phyloP scores from a whole-genome alignment of 2,797 vertebrate genomes.

The Sebastiscus albofasciatus region DNA sequence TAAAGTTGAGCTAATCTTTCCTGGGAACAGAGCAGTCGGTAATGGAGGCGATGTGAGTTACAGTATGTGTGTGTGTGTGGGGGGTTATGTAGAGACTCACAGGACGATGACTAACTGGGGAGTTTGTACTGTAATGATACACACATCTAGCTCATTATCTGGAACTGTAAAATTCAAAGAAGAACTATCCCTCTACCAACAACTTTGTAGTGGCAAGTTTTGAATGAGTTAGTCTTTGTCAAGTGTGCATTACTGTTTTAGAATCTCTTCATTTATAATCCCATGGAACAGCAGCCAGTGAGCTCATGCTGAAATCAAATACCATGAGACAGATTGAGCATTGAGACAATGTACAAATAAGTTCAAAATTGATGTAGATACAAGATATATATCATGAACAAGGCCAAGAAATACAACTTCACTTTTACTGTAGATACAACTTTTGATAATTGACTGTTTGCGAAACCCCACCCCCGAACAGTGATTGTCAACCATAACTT shows the following conservation, averaged over 20 bases:
- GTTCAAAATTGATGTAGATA: neutral
- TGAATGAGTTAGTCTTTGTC: conserved; percentile 33
- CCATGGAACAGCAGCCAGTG: neutral
- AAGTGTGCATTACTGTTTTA: conserved; percentile 32
- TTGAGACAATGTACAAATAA: neutral
- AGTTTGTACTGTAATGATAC: conserved; percentile 46
- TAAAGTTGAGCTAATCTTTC: conserved; percentile 70
- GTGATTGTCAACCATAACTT: neutral
- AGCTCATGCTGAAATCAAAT: neutral
- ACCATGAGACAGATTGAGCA: neutral
- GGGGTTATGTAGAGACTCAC: neutral
- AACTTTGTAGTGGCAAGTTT: conserved; percentile 28
- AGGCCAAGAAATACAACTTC: neutral
- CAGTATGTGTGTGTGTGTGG: conserved; percentile 11
- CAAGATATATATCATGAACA: neutral
- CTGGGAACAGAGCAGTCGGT: conserved; percentile 58
- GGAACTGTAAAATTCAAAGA: conserved; percentile 35
- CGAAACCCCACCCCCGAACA: neutral
- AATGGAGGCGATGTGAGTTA: conserved; percentile 36
- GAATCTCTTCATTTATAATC: conserved; percentile 33
- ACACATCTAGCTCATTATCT: conserved; percentile 45
- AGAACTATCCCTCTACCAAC: neutral
- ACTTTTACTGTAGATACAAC: neutral
- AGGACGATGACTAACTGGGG: conserved; percentile 48
- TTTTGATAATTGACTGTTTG: neutral